Evolutionary conservation across 2,113 vertebrate species (phyloP).

Genomic region (Mobula hypostoma): DNA sequence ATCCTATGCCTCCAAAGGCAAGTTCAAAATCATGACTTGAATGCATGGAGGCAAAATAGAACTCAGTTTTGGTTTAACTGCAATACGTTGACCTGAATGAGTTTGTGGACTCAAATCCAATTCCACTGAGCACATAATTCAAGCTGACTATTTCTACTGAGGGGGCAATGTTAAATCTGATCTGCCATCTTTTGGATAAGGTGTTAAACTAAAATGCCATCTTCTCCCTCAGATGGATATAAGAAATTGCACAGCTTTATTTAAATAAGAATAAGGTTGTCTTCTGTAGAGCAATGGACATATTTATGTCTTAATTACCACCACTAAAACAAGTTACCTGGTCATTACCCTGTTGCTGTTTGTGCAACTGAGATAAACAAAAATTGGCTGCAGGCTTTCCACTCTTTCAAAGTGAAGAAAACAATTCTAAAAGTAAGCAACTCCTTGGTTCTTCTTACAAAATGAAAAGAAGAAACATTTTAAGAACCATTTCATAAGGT

Average conservation of each 20-base stretch:
- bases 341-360: not conserved
- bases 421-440: too few species aligned
- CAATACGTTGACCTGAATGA: not conserved
- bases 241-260: not conserved
- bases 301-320: not conserved
- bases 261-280: not conserved
- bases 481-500: not conserved
- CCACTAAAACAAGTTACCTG: constrained; percentile 18
- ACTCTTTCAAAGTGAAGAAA: not conserved
- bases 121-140: not conserved
- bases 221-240: not conserved
- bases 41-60: not conserved
- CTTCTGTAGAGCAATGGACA: not conserved
- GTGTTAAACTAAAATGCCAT: not conserved
- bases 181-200: not conserved
- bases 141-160: not conserved
- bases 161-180: not conserved
- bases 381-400: not conserved
- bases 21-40: not conserved
- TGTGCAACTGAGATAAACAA: not conserved
- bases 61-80: not conserved
- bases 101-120: not conserved
- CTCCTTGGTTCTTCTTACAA: too few species aligned
- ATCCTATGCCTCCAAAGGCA: not conserved
- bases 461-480: not conserved